Percentiles rank a stretch among this genome's conserved stretches.
These are phyloP conservation scores for Drosophila kepulauana DNA, from an alignment of 1,140 invertebrate species.

Conservation along the genomic window DNA sequence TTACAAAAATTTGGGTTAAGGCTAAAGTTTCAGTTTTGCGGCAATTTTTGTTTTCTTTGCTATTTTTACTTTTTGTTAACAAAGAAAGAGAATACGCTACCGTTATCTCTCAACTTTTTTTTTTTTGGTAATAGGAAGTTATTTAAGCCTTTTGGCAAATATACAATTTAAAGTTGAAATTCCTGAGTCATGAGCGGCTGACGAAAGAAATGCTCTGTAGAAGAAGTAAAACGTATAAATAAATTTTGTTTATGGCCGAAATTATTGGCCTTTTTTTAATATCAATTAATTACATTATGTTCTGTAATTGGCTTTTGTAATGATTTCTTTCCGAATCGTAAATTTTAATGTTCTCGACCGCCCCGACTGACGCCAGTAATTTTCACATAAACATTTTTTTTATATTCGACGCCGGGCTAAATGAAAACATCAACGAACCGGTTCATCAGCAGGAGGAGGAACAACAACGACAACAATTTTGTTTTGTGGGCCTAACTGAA, in stretches of 20 bases:
- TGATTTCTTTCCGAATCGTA: slow-evolving; percentile 15
- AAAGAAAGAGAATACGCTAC: slow-evolving; percentile 62
- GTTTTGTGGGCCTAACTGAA: slow-evolving; percentile 29
- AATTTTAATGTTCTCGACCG: slow-evolving; percentile 16
- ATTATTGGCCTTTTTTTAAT: slow-evolving; percentile 49
- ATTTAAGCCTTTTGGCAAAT: slow-evolving; percentile 42
- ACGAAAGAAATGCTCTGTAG: slow-evolving; percentile 1
- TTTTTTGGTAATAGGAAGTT: slow-evolving; percentile 46
- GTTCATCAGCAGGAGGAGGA: slow-evolving; percentile 28
- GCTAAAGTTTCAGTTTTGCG: slow-evolving; percentile 54
- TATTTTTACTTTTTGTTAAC: slow-evolving; percentile 14
- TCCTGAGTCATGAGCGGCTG: slow-evolving; percentile 50
- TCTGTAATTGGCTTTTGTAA: slow-evolving; percentile 41
- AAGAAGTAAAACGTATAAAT: slow-evolving; percentile 13
- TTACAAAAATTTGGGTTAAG: slow-evolving; percentile 68
- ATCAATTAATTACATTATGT: slow-evolving; percentile 59
- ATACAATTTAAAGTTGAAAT: slow-evolving; percentile 16
- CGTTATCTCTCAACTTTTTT: slow-evolving; percentile 46
- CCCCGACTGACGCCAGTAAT: slow-evolving; percentile 22
- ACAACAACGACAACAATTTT: slow-evolving; percentile 20
- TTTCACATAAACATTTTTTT: slow-evolving; percentile 22
- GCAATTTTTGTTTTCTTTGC: slow-evolving; percentile 37
- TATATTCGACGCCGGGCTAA: slow-evolving; percentile 41
- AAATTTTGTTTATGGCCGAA: slow-evolving; percentile 25
- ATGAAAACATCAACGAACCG: slow-evolving; percentile 64